phyloP scores from a whole-genome alignment of 2,797 vertebrate genomes.

The Adrianichthys oophorus region DNA sequence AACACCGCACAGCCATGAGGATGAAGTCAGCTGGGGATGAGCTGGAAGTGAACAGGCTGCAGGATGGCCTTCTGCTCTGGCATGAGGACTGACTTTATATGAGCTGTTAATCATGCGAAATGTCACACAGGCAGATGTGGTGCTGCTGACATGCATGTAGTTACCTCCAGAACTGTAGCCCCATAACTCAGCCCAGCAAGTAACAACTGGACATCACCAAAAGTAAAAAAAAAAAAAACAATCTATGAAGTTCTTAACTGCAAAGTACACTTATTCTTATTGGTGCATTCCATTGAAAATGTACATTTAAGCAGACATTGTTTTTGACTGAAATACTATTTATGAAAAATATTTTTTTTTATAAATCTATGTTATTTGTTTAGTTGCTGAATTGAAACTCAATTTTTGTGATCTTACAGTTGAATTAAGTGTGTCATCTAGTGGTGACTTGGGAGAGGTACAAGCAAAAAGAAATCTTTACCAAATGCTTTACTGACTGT shows the following conservation, averaged over 20 bases:
- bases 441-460: background rate
- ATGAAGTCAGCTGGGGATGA: constrained; percentile 17
- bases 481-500: no score
- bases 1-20: constrained; percentile 20
- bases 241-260: background rate
- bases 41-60: constrained; percentile 17
- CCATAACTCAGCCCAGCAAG: background rate
- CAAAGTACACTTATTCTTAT: constrained; percentile 11
- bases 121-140: constrained; percentile 5
- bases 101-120: constrained; percentile 1
- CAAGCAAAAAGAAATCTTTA: background rate
- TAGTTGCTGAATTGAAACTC: background rate
- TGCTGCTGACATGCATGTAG: constrained; percentile 4
- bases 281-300: constrained; percentile 1
- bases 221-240: constrained; percentile 4
- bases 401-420: background rate
- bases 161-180: constrained; percentile 16
- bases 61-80: constrained; percentile 8
- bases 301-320: background rate
- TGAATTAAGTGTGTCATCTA: constrained; percentile 46
- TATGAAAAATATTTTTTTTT: background rate
- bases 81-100: constrained; percentile 21
- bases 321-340: background rate
- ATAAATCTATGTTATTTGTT: background rate
- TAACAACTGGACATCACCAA: background rate